phyloP scores from a whole-genome alignment of 30 jellyfish, hydroid and myxozoan genomes.

The Calvadosia cruxmelitensis region DNA sequence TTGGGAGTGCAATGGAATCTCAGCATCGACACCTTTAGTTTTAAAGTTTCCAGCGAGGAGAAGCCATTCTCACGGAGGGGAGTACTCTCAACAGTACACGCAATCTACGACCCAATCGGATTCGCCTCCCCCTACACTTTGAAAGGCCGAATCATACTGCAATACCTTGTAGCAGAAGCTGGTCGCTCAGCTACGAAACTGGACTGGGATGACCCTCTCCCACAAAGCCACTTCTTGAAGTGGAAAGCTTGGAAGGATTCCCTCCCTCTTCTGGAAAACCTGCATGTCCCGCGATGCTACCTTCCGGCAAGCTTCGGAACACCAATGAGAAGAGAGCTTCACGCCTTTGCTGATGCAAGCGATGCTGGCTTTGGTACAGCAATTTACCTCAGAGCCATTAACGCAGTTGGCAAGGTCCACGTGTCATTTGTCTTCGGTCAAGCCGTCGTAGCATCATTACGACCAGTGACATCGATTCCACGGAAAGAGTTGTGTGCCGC shows the following conservation, averaged over 20 bases:
- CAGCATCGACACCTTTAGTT: too few relatives aligned
- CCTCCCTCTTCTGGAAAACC: neutral
- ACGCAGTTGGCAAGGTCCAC: neutral
- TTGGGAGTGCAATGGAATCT: too few relatives aligned
- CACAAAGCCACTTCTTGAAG: slow-evolving; percentile 1
- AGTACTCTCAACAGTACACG: slow-evolving; percentile 7
- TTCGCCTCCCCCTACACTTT: slow-evolving; percentile 29
- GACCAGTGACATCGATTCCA: neutral
- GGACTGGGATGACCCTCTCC: slow-evolving; percentile 35
- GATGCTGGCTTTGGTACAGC: neutral
- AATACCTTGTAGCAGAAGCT: slow-evolving; percentile 3
- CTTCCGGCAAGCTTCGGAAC: neutral
- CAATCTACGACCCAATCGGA: slow-evolving; percentile 6
- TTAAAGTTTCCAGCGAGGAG: slow-evolving; percentile 6
- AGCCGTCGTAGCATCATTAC: neutral
- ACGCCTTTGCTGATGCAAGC: neutral
- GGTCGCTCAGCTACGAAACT: neutral
- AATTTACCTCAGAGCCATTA: neutral
- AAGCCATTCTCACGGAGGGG: slow-evolving; percentile 27
- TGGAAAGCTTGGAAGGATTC: slow-evolving; percentile 11
- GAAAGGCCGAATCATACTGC: slow-evolving; percentile 21
- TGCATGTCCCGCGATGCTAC: neutral
- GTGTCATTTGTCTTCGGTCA: neutral
- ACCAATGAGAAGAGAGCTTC: neutral
- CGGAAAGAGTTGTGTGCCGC: neutral